Evolutionary conservation across 1,140 invertebrate species (phyloP).

Genomic region (Dinoponera quadriceps): DNA sequence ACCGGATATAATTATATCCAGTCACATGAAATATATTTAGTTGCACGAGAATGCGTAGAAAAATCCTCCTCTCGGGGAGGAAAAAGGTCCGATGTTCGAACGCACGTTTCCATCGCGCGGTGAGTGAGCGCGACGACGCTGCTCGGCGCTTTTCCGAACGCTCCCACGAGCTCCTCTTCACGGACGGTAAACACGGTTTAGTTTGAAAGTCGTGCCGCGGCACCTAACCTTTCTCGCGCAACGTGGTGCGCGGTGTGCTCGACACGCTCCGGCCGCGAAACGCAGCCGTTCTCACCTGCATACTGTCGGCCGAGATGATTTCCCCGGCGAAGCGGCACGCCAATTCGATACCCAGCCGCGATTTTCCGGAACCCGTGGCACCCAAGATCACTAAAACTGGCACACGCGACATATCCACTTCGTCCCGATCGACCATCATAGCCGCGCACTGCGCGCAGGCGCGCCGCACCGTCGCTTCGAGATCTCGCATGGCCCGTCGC

Average conservation of each 20-base stretch:
- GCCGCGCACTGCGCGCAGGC: constrained; percentile 68
- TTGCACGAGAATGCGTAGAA: too few species aligned
- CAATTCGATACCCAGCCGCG: constrained; percentile 96
- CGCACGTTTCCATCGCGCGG: neutral
- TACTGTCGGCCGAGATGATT: constrained; percentile 99
- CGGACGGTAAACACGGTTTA: constrained; percentile 43
- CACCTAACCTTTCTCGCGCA: constrained; percentile 57
- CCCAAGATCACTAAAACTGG: constrained; percentile 96
- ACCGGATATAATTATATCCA: too few species aligned
- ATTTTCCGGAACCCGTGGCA: constrained; percentile 98
- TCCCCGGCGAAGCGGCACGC: constrained; percentile 96
- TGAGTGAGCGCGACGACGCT: neutral
- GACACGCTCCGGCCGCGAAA: too few species aligned
- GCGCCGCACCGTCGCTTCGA: constrained; percentile 47
- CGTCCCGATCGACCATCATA: constrained; percentile 59
- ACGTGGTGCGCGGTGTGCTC: neutral
- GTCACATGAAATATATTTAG: too few species aligned
- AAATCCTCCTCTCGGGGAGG: too few species aligned
- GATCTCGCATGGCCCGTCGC: constrained; percentile 10
- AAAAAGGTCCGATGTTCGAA: neutral
- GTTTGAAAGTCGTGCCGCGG: constrained; percentile 34
- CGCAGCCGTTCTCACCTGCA: constrained; percentile 93
- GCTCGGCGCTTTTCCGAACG: neutral
- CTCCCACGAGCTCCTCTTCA: neutral
- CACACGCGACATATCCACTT: constrained; percentile 81